phyloP scores from a whole-genome alignment of 2,888 invertebrate genomes.

The Tholera decimalis region DNA sequence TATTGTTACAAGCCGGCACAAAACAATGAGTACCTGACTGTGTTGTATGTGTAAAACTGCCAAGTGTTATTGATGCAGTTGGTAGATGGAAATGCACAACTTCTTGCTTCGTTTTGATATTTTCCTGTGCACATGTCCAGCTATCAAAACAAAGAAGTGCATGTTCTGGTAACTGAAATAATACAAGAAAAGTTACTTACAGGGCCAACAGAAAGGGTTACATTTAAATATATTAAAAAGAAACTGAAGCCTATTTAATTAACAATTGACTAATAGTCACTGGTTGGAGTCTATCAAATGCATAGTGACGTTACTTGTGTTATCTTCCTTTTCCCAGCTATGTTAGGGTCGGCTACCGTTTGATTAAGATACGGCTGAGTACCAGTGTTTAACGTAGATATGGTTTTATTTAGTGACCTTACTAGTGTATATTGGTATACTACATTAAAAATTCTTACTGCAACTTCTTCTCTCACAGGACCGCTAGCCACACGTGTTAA shows the following conservation, averaged over 20 bases:
- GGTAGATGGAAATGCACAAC: not conserved
- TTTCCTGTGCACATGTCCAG: constrained; percentile 4
- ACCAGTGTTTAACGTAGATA: no score
- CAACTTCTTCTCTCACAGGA: constrained; percentile 7
- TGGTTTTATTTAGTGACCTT: no score
- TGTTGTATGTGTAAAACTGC: constrained; percentile 5
- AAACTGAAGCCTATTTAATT: not conserved
- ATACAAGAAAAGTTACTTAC: not conserved
- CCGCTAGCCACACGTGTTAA: not conserved
- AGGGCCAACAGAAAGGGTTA: no score
- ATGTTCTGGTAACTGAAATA: constrained; percentile 20
- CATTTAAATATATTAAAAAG: not conserved
- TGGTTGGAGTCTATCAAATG: no score
- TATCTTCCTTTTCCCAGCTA: no score
- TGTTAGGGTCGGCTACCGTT: no score
- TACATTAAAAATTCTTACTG: not conserved
- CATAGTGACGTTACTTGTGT: no score
- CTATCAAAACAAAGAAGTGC: no score
- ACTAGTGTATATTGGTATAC: not conserved
- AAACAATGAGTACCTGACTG: no score
- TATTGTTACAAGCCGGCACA: no score
- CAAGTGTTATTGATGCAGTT: constrained; percentile 10
- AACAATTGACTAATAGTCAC: not conserved
- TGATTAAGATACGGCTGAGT: no score
- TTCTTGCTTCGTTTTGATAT: constrained; percentile 2